Percentiles rank a stretch among this genome's conserved stretches.
Evolutionary conservation across 2,888 invertebrate genomes (phyloP).

Genomic region (Agriopis marginaria): DNA sequence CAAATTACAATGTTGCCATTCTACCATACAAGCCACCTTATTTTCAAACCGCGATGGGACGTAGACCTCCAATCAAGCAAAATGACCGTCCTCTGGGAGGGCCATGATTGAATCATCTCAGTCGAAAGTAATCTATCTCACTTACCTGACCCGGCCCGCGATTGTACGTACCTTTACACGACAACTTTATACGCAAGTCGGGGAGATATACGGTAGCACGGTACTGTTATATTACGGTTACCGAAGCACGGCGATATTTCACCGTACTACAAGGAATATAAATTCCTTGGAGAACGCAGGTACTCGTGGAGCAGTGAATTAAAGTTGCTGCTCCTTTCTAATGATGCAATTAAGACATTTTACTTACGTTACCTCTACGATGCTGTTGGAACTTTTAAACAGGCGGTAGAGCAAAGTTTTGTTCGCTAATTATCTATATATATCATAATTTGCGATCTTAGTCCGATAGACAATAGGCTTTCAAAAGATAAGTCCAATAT

Average conservation of each 20-base stretch:
- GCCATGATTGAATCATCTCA: conserved; percentile 23
- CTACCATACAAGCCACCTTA: neutral
- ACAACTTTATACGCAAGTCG: neutral
- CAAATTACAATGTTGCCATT: conserved; percentile 8
- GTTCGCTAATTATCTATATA: no score
- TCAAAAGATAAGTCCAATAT: no score
- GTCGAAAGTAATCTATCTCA: conserved; percentile 28
- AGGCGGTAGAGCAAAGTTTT: neutral
- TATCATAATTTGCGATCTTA: no score
- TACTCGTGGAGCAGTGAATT: conserved; percentile 13
- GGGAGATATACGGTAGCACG: conserved; percentile 8
- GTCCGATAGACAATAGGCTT: no score
- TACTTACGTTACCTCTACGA: conserved; percentile 9
- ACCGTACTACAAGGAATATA: conserved; percentile 23
- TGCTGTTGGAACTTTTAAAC: neutral
- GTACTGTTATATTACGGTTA: conserved; percentile 9
- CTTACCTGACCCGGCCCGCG: conserved; percentile 20
- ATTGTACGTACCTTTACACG: conserved; percentile 6
- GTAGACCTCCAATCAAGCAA: conserved; percentile 22
- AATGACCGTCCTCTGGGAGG: conserved; percentile 16
- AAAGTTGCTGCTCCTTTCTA: conserved; percentile 16
- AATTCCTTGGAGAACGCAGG: conserved; percentile 14
- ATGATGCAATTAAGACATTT: conserved; percentile 26
- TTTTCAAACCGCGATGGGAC: conserved; percentile 2
- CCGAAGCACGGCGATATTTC: conserved; percentile 16